Evolutionary conservation across 2,888 invertebrate genomes (phyloP), one percentile per base, ranked within the genome.

Genomic region (Digitonthophagus gazella): DNA sequence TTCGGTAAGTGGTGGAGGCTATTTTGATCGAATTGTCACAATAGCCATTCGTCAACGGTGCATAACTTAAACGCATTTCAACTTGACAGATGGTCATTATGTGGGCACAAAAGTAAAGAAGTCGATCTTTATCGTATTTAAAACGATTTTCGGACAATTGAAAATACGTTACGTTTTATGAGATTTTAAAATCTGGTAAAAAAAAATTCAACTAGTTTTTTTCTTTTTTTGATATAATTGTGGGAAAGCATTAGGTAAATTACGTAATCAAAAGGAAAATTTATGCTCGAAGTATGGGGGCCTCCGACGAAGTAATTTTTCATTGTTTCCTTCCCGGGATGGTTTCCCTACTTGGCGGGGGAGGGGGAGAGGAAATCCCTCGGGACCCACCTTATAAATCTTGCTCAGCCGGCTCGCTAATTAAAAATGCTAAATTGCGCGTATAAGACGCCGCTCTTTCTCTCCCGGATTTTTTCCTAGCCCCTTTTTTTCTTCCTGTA

Each of bases 371-470:
- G 20, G 28, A 61, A 61, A 61, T 61, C 61, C 61, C 78, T 78
- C 78, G 56, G 66, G 61, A 58, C 64, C 69, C 20, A 28, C 19
- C 58, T 75, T 75, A 79, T 80, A 81, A 80, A 81, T 80, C 80
- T 80, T 80, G 78, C 69, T 76, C 80, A 77, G 76, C 78, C 61
- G 18, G 61, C 61, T 19, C 18, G 77, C 81, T 81, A 81, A 81
- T 81, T 81, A 81, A 81, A 81, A 81, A 81, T 81, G 80, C 80
- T 81, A 81, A 81, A 81, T 81, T 81, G 81, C 78, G 79, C 80
- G 80, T 80, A 44, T 44, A 78, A 80, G 79, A 80, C 76, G 72
- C 77, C 76, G 73, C 76, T 75, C 71, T 74, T 73, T 76, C 76
- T 76, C 75, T 76, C 76, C 76, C 44, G 20, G 65, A 28, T 65